A percentile compares a stretch with the other conserved stretches of the same genome.
phyloP scores from a whole-genome alignment of 2,888 invertebrate species.

The Halocaridina rubra region DNA sequence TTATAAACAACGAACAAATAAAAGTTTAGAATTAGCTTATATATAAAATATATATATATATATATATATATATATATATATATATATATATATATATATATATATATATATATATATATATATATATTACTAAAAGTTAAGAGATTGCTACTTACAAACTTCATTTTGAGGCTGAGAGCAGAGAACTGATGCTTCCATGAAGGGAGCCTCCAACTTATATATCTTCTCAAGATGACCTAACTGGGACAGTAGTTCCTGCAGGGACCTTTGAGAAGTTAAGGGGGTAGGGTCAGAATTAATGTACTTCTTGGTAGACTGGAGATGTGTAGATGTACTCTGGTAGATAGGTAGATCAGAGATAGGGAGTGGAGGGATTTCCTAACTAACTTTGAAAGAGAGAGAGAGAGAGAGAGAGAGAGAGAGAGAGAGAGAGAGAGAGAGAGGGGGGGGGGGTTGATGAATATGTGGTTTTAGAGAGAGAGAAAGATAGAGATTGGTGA shows the following conservation, averaged over 20 bases:
- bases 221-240: neutral
- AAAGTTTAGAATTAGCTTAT: too few relatives aligned
- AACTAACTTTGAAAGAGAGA: too few relatives aligned
- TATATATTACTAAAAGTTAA: neutral
- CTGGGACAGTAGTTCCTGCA: neutral
- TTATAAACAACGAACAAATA: too few relatives aligned
- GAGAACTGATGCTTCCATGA: neutral
- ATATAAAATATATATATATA: neutral
- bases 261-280: neutral
- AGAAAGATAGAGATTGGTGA: too few relatives aligned
- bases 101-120: neutral
- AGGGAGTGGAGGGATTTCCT: neutral
- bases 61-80: neutral
- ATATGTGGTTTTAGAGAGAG: neutral
- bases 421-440: too few relatives aligned
- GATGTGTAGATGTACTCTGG: too few relatives aligned
- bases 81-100: neutral
- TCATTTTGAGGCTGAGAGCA: neutral
- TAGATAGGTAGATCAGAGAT: neutral
- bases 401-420: too few relatives aligned
- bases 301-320: too few relatives aligned
- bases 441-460: neutral
- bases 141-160: neutral
- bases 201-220: neutral
- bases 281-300: neutral